Evolutionary conservation across 1,140 invertebrate species (phyloP).

Genomic region (Drosophila funebris): DNA sequence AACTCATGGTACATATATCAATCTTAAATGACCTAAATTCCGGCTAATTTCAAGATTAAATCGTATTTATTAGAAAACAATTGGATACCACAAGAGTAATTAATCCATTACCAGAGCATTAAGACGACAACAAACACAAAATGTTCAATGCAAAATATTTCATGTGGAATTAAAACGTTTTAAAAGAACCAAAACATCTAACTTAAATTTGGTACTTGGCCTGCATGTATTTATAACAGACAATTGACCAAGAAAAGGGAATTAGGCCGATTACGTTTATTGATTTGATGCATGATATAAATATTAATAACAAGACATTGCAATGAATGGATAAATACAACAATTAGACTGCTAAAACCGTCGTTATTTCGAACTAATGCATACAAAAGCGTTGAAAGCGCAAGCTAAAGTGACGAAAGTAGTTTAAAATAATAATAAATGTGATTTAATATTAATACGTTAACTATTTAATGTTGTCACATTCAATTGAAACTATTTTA

Average conservation of each 20-base stretch:
- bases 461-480: not conserved
- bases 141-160: too few species aligned
- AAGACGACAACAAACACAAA: not conserved
- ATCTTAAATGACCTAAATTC: conserved; percentile 1
- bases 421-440: not conserved
- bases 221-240: too few species aligned
- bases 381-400: not conserved
- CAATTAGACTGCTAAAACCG: too few species aligned
- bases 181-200: too few species aligned
- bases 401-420: not conserved
- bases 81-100: not conserved
- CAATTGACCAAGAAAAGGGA: too few species aligned
- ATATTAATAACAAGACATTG: too few species aligned
- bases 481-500: not conserved
- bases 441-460: not conserved
- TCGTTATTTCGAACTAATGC: not conserved
- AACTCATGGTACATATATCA: not conserved
- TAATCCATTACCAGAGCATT: not conserved
- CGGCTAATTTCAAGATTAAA: not conserved
- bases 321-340: too few species aligned
- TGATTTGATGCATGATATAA: too few species aligned
- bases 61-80: not conserved
- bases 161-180: too few species aligned
- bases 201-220: too few species aligned
- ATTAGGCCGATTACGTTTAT: too few species aligned